Percentiles rank a stretch among this genome's conserved stretches.
These are phyloP conservation scores for Anagrus nilaparvatae DNA, from an alignment of 1,140 invertebrate species.

Conservation along the genomic window DNA sequence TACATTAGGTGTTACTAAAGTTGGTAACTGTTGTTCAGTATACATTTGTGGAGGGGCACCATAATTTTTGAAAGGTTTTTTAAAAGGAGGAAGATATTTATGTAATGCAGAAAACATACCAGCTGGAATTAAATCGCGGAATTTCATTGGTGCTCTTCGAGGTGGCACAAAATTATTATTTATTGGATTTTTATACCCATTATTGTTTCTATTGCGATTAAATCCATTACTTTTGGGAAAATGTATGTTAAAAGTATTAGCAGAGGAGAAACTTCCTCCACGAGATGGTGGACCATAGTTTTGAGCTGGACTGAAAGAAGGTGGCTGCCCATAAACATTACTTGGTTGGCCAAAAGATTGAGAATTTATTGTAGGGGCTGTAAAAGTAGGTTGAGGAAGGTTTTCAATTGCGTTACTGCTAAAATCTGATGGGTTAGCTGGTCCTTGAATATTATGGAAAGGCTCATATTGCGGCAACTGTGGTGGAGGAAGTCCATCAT, in stretches of 20 bases:
- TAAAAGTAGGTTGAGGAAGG: too few species aligned
- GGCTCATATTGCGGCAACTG: conserved; percentile 33
- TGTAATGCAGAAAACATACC: conserved; percentile 43
- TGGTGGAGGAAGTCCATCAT: conserved; percentile 39
- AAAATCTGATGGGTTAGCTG: too few species aligned
- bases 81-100: conserved; percentile 43
- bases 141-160: conserved; percentile 43
- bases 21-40: conserved; percentile 31
- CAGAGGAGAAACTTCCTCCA: conserved; percentile 24
- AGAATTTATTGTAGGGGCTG: conserved; percentile 2
- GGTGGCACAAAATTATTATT: conserved; percentile 31
- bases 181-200: conserved; percentile 41
- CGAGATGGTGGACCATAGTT: conserved; percentile 21
- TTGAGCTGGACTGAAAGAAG: conserved; percentile 20
- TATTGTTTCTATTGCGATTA: conserved; percentile 17
- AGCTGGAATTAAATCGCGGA: conserved; percentile 56
- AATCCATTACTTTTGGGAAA: conserved; percentile 39
- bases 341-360: conserved; percentile 18
- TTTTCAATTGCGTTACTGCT: too few species aligned
- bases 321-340: conserved; percentile 33
- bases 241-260: conserved; percentile 14
- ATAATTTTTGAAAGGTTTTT: conserved; percentile 26
- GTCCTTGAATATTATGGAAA: conserved; percentile 29
- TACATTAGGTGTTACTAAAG: conserved; percentile 19
- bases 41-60: conserved; percentile 18